Evolutionary conservation across 2,797 vertebrate genomes (phyloP).

Genomic region (Adrianichthys oophorus): DNA sequence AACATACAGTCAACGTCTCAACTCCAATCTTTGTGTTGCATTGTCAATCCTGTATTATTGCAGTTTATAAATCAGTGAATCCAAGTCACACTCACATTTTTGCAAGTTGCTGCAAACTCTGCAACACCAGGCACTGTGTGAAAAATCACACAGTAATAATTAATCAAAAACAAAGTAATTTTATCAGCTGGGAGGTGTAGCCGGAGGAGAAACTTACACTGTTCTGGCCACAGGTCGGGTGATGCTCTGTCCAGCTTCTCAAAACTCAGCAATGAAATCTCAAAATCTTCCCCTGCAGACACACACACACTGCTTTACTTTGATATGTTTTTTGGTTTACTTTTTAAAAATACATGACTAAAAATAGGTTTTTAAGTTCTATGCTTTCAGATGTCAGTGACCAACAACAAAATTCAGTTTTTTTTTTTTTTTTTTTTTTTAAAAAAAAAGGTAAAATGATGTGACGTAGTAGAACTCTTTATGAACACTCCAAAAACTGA

Average conservation of each 20-base stretch:
- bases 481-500: too few relatives aligned
- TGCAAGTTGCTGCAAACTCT: conserved; percentile 97
- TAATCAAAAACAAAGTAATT: conserved; percentile 4
- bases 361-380: too few relatives aligned
- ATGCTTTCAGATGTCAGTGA: too few relatives aligned
- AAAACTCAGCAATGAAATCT: conserved; percentile 93
- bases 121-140: conserved; percentile 92
- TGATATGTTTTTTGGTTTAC: not conserved
- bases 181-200: not conserved
- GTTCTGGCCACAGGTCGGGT: conserved; percentile 96
- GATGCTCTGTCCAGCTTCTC: conserved; percentile 97
- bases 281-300: conserved; percentile 86
- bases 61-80: conserved; percentile 24
- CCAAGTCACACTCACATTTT: conserved; percentile 87
- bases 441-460: too few relatives aligned
- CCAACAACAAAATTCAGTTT: too few relatives aligned
- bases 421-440: too few relatives aligned
- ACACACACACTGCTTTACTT: conserved; percentile 2
- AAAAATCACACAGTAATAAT: conserved; percentile 39
- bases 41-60: conserved; percentile 15
- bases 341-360: too few relatives aligned
- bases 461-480: too few relatives aligned
- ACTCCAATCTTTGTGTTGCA: not conserved
- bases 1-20: conserved; percentile 29
- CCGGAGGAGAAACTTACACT: conserved; percentile 79